These are phyloP conservation scores for Pygocentrus nattereri DNA, from an alignment of 2,797 vertebrate species.

Conservation along the genomic window DNA sequence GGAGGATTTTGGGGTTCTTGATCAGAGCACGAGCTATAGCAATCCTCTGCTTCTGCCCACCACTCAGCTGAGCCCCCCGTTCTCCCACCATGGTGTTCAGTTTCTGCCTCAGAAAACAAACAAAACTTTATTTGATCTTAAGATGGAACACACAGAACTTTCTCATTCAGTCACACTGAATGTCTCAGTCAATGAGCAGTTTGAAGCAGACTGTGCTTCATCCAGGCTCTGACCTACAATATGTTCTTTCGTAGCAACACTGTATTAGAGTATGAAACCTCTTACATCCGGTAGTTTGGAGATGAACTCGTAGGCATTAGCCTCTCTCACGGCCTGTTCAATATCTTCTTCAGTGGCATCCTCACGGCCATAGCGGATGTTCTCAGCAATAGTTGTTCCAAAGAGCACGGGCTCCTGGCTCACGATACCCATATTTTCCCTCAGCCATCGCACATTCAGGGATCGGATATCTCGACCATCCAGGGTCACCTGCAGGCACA, in stretches of 20 bases:
- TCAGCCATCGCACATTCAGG: constrained; percentile 70
- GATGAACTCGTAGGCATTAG: constrained; percentile 69
- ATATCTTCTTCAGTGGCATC: constrained; percentile 68
- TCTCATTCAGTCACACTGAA: no score
- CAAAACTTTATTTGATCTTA: background rate
- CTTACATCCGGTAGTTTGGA: constrained; percentile 66
- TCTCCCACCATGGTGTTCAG: constrained; percentile 83
- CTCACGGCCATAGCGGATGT: constrained; percentile 67
- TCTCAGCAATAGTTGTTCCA: constrained; percentile 66
- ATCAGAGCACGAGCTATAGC: constrained; percentile 80
- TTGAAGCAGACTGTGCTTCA: no score
- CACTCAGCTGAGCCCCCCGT: constrained; percentile 82
- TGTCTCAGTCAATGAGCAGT: no score
- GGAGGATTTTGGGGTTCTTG: constrained; percentile 80
- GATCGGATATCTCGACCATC: constrained; percentile 66
- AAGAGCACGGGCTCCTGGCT: constrained; percentile 72
- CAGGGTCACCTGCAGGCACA: constrained; percentile 60
- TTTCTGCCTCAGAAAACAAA: constrained; percentile 68
- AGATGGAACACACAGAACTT: background rate
- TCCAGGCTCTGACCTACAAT: no score
- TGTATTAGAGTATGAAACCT: constrained; percentile 19
- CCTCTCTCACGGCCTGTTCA: constrained; percentile 68
- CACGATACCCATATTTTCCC: constrained; percentile 67
- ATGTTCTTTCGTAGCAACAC: no score
- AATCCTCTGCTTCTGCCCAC: constrained; percentile 84